These are phyloP conservation scores for Fissipunctia ypsillon DNA, from an alignment of 2,888 invertebrate genomes.

Conservation along the genomic window DNA sequence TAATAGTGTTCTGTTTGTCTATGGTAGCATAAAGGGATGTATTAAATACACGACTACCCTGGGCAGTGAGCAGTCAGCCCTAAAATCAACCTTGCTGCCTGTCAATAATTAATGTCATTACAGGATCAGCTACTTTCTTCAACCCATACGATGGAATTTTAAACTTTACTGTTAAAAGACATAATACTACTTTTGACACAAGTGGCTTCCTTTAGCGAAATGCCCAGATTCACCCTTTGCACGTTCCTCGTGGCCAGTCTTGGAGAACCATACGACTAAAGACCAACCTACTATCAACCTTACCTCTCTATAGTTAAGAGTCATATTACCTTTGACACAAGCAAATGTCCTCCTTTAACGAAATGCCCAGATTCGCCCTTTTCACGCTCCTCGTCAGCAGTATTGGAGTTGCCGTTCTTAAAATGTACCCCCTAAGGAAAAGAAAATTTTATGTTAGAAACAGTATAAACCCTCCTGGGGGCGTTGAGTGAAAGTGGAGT, in stretches of 20 bases:
- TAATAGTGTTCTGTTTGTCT: too few relatives aligned
- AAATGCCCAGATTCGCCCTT: slow-evolving; percentile 91
- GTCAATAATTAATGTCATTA: neutral
- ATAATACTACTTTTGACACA: too few relatives aligned
- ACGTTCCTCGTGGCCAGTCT: too few relatives aligned
- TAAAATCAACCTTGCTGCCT: neutral
- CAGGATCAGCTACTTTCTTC: too few relatives aligned
- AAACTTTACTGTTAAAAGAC: too few relatives aligned
- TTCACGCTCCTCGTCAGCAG: slow-evolving; percentile 85
- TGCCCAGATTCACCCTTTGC: too few relatives aligned
- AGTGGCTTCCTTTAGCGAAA: too few relatives aligned
- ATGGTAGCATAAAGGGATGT: too few relatives aligned
- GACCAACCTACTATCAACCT: neutral
- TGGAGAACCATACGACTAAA: neutral
- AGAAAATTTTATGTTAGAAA: neutral
- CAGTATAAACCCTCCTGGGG: neutral
- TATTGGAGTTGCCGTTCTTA: slow-evolving; percentile 89
- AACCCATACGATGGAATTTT: too few relatives aligned
- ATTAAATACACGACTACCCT: neutral
- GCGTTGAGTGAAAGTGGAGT: too few relatives aligned
- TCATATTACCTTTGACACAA: slow-evolving; percentile 86
- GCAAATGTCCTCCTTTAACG: slow-evolving; percentile 89
- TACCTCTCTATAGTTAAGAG: neutral
- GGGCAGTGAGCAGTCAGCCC: neutral
- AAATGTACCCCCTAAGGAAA: slow-evolving; percentile 89